Base-by-base conservation (phyloP, 2,888 invertebrate species). In the Chironomus tentans region DNA sequence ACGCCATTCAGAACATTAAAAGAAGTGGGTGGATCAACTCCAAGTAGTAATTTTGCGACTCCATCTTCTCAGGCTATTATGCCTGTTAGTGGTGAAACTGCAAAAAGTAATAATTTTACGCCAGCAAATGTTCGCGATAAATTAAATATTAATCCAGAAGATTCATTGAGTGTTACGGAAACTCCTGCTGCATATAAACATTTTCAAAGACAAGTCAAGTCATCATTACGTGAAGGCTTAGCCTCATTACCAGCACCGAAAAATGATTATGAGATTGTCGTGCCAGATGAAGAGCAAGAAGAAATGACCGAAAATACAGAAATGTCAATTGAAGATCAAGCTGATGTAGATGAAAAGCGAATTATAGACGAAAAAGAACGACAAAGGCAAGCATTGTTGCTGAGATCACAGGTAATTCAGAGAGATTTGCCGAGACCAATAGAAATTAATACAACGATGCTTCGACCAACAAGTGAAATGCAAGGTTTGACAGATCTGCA, bases 241-340 rank as follows among this genome's bases (percentile, higher is more conserved):
- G 90, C 91, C 24, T 85, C 90, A 0, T 85, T 99, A 77, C 99
- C 99, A 1, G 84, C 89, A 1, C 98, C 99, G 0, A 92, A 93
- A 79, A 98, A 99, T 82, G 98, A 99, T 85, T 99, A 97, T 83
- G 98, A 99, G 86, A 97, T 98, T 80, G 97, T 98, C 62, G 94
- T 98, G 13, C 97, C 98, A 0, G 97, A 97, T 78, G 88, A 90
- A 75, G 92, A 92, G 75, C 87, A 86, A 70, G 85, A 86, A 15
- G 84, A 84, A 2, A 83, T 82, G 22, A 82, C 81, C 0, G 79
- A 79, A 18, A 79, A 82, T 68, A 85, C 87, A 76, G 84, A 85
- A 77, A 80, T 83, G 0, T 77, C 80, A 7, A 82, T 92, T 0
- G 94, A 95, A 81, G 97, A 95, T 84, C 95, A 95, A 83, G 92